These are phyloP conservation scores for Urophycis tenuis DNA, from an alignment of 2,797 vertebrate species.

Conservation along the genomic window DNA sequence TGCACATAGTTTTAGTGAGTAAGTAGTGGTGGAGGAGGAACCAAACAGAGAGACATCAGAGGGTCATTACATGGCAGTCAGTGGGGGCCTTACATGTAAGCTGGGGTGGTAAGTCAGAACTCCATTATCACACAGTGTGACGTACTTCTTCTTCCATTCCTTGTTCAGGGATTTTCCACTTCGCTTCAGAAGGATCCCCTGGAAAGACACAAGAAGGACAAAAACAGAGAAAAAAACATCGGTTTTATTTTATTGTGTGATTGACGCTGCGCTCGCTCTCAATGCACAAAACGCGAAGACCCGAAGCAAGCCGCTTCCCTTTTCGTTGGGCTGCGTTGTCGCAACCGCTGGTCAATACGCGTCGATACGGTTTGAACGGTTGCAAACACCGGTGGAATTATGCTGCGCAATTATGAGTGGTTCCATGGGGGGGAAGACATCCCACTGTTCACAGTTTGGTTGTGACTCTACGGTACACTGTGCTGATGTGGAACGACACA, in stretches of 20 bases:
- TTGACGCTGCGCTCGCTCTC: background rate
- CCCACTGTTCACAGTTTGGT: too few species aligned
- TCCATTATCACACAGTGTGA: slow-evolving; percentile 94
- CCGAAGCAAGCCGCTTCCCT: too few species aligned
- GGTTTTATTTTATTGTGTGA: background rate
- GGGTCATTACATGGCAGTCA: slow-evolving; percentile 8
- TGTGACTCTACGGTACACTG: background rate
- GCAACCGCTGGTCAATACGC: background rate
- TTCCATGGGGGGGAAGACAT: background rate
- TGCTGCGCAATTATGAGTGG: background rate
- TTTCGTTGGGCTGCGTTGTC: background rate
- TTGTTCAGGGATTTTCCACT: slow-evolving; percentile 98
- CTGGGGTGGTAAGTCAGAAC: slow-evolving; percentile 94
- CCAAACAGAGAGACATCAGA: slow-evolving; percentile 41
- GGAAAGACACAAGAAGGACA: slow-evolving; percentile 29
- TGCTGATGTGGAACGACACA: background rate
- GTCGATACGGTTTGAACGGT: background rate
- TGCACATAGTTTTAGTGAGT: background rate
- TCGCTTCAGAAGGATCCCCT: slow-evolving; percentile 95
- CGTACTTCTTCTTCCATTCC: slow-evolving; percentile 99
- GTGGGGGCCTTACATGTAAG: slow-evolving; percentile 70
- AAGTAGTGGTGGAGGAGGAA: slow-evolving; percentile 13
- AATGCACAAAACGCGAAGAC: background rate
- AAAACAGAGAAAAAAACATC: background rate
- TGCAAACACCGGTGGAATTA: background rate